phyloP scores from a whole-genome alignment of 2,888 invertebrate species.

The Eilema depressum region DNA sequence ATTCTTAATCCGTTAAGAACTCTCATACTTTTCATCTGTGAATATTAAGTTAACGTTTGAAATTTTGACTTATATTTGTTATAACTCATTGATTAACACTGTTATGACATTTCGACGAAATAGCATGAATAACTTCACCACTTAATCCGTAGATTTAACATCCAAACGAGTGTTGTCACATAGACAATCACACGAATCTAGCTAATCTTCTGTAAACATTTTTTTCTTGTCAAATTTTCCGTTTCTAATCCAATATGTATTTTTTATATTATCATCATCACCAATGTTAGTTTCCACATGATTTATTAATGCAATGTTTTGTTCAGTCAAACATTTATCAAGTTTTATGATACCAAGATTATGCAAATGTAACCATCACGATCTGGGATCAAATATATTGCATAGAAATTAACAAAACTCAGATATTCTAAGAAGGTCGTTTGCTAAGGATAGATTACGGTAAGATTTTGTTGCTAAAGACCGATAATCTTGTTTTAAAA shows the following conservation, averaged over 20 bases:
- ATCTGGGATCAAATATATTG: constrained; percentile 16
- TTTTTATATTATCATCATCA: constrained; percentile 31
- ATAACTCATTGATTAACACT: constrained; percentile 47
- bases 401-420: constrained; percentile 17
- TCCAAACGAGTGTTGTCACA: constrained; percentile 49
- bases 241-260: constrained; percentile 44
- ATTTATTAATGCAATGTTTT: constrained; percentile 24
- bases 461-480: constrained; percentile 14
- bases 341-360: constrained; percentile 27
- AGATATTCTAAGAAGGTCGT: constrained; percentile 24
- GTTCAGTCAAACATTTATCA: constrained; percentile 24
- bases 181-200: constrained; percentile 39
- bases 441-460: constrained; percentile 14
- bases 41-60: constrained; percentile 40
- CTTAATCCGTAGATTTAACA: constrained; percentile 47
- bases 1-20: constrained; percentile 30
- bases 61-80: constrained; percentile 41
- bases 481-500: background rate
- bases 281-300: constrained; percentile 20
- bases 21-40: constrained; percentile 34
- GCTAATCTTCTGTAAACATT: constrained; percentile 29
- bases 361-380: constrained; percentile 20
- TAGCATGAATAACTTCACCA: constrained; percentile 45
- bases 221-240: constrained; percentile 49
- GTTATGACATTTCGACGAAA: constrained; percentile 53